Evolutionary conservation across 2,888 invertebrate species (phyloP).

Genomic region (Drymonia ruficornis): DNA sequence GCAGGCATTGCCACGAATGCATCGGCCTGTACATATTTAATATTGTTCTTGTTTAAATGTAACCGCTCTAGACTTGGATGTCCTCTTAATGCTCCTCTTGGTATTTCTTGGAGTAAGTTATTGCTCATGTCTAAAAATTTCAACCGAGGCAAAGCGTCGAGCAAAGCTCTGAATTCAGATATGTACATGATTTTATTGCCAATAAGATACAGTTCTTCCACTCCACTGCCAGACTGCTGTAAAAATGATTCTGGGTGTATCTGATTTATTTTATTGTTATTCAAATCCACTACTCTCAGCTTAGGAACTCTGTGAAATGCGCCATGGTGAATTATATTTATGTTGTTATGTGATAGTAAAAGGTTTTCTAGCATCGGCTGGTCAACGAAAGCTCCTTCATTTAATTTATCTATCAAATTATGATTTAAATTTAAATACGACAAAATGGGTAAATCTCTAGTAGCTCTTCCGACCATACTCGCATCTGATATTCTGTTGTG

Average conservation of each 20-base stretch:
- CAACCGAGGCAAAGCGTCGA: conserved; percentile 91
- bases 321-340: conserved; percentile 90
- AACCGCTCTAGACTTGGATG: conserved; percentile 92
- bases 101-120: conserved; percentile 91
- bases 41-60: conserved; percentile 91
- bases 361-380: conserved; percentile 88
- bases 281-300: conserved; percentile 89
- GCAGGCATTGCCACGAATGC: conserved; percentile 94
- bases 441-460: conserved; percentile 90
- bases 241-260: conserved; percentile 93
- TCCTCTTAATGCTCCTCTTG: conserved; percentile 91
- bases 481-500: conserved; percentile 91
- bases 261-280: conserved; percentile 89
- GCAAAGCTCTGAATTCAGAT: conserved; percentile 88
- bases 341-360: conserved; percentile 89
- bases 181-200: conserved; percentile 91
- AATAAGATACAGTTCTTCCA: conserved; percentile 91
- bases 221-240: conserved; percentile 88
- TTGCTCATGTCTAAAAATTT: conserved; percentile 91
- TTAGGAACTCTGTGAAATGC: conserved; percentile 92
- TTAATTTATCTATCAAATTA: conserved; percentile 89
- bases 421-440: conserved; percentile 88
- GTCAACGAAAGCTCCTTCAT: conserved; percentile 92
- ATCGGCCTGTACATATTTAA: conserved; percentile 90
- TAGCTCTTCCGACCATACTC: conserved; percentile 91